These are phyloP conservation scores for Nipponacmea schrenckii DNA, from an alignment of 2,888 invertebrate genomes.

Conservation along the genomic window DNA sequence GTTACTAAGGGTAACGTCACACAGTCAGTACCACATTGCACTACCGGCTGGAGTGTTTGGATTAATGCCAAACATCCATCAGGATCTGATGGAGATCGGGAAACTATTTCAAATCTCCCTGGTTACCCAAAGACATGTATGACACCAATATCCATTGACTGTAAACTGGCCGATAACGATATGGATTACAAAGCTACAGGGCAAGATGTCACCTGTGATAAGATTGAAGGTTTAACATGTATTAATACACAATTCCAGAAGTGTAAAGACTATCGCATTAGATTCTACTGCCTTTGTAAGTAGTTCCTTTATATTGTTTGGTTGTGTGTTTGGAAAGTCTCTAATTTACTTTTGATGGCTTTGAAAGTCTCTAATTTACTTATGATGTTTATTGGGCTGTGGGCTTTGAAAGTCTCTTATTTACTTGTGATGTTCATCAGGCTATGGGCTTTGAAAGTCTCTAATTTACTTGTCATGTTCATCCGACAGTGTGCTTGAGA, in stretches of 20 bases:
- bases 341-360: too few species aligned
- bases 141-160: constrained; percentile 48
- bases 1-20: constrained; percentile 21
- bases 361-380: too few species aligned
- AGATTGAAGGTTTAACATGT: constrained; percentile 78
- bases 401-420: too few species aligned
- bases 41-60: constrained; percentile 65
- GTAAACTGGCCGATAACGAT: constrained; percentile 45
- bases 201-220: constrained; percentile 56
- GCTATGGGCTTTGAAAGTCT: too few species aligned
- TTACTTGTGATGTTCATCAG: too few species aligned
- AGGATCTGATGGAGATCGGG: constrained; percentile 36
- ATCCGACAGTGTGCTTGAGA: too few species aligned
- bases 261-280: constrained; percentile 61
- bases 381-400: too few species aligned
- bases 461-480: too few species aligned
- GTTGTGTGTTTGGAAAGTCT: not conserved
- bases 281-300: constrained; percentile 68
- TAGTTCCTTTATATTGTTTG: constrained; percentile 15
- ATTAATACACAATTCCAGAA: constrained; percentile 55
- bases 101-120: constrained; percentile 38
- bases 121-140: constrained; percentile 45
- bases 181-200: constrained; percentile 43
- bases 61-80: constrained; percentile 56
- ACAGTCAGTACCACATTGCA: constrained; percentile 38